A percentile compares a stretch with the other conserved stretches of the same genome.
Conservation (phyloP, 1,140 invertebrate species). For the Choristoneura fumiferana region DNA sequence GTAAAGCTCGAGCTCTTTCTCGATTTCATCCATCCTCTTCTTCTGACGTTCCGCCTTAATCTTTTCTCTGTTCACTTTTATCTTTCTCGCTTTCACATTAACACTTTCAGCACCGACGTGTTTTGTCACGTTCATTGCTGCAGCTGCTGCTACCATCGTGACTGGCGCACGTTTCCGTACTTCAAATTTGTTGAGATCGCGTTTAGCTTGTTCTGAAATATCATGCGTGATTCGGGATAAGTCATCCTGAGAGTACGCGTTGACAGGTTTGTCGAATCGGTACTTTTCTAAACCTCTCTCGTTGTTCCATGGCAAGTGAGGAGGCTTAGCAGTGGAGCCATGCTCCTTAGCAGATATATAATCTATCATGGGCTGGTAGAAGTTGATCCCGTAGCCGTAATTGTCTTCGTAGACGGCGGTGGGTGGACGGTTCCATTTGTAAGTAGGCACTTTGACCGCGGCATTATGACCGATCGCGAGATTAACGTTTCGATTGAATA, state of each 20-base stretch:
- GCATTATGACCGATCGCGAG: slow-evolving; percentile 41
- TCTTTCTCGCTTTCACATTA: slow-evolving; percentile 74
- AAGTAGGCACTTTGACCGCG: slow-evolving; percentile 63
- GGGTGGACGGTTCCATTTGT: slow-evolving; percentile 78
- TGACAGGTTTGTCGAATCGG: slow-evolving; percentile 77
- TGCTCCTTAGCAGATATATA: slow-evolving; percentile 83
- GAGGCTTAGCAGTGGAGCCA: slow-evolving; percentile 71
- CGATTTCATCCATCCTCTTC: slow-evolving; percentile 68
- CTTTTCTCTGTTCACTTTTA: slow-evolving; percentile 70
- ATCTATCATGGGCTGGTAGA: slow-evolving; percentile 91
- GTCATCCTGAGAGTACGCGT: slow-evolving; percentile 82
- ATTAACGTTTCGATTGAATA: slow-evolving; percentile 25
- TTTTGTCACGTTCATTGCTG: slow-evolving; percentile 82
- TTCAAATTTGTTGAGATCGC: slow-evolving; percentile 81
- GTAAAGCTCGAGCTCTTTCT: slow-evolving; percentile 75
- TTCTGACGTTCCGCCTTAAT: slow-evolving; percentile 61
- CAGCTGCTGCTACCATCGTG: slow-evolving; percentile 82
- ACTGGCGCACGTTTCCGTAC: slow-evolving; percentile 83
- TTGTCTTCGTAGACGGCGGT: slow-evolving; percentile 87
- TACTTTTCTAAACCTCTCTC: slow-evolving; percentile 83
- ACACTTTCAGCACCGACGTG: slow-evolving; percentile 81
- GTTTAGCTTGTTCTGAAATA: slow-evolving; percentile 83
- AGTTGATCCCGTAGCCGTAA: slow-evolving; percentile 89
- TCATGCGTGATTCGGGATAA: slow-evolving; percentile 81
- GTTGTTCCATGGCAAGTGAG: slow-evolving; percentile 86